Evolutionary conservation across 2,888 invertebrate genomes (phyloP).

Genomic region (Chironomus tentans): DNA sequence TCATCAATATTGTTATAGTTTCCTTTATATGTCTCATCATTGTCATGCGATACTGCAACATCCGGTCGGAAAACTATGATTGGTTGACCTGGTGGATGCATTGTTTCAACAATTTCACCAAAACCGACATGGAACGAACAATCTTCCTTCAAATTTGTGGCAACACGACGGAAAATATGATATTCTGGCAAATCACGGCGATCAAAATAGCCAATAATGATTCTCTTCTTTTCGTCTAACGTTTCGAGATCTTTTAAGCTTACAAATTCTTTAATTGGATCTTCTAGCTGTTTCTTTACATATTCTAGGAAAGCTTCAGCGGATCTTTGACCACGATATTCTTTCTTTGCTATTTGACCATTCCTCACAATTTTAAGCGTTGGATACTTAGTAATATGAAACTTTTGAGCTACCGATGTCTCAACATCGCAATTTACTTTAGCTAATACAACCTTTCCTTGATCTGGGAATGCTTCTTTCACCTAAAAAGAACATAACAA

Average conservation of each 20-base stretch:
- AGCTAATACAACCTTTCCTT: slow-evolving; percentile 83
- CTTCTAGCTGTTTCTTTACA: slow-evolving; percentile 78
- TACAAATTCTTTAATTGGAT: slow-evolving; percentile 71
- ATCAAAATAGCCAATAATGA: slow-evolving; percentile 87
- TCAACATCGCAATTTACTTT: slow-evolving; percentile 97
- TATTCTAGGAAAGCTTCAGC: slow-evolving; percentile 83
- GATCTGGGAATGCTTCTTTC: slow-evolving; percentile 62
- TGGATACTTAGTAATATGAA: slow-evolving; percentile 97
- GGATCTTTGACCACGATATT: slow-evolving; percentile 83
- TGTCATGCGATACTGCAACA: slow-evolving; percentile 65
- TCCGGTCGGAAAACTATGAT: slow-evolving; percentile 77
- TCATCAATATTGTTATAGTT: slow-evolving; percentile 69
- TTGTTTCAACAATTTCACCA: slow-evolving; percentile 68
- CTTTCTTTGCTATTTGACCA: slow-evolving; percentile 80
- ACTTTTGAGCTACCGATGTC: slow-evolving; percentile 74
- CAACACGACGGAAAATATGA: slow-evolving; percentile 67
- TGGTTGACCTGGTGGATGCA: slow-evolving; percentile 78
- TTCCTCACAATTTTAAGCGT: slow-evolving; percentile 91
- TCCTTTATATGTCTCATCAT: slow-evolving; percentile 76
- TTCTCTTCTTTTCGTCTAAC: slow-evolving; percentile 71
- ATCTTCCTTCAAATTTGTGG: slow-evolving; percentile 86
- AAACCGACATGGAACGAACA: slow-evolving; percentile 85
- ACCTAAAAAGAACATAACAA: slow-evolving; percentile 32
- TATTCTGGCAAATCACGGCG: slow-evolving; percentile 71
- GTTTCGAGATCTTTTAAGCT: slow-evolving; percentile 61